Evolutionary conservation across 2,113 vertebrate genomes (phyloP).

Genomic region (Genyomyrus donnyi): DNA sequence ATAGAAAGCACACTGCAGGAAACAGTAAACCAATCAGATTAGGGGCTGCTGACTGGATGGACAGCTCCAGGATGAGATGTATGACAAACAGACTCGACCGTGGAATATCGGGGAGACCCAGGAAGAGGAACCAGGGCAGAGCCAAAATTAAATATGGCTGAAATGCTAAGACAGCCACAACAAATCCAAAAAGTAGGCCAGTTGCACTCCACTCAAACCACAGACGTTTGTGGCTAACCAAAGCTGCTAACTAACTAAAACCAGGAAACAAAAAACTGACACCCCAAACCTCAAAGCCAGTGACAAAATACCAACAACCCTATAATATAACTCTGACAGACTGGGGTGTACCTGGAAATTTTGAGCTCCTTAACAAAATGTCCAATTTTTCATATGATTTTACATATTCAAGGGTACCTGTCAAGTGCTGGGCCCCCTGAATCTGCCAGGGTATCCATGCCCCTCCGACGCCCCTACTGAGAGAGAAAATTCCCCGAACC

Average conservation of each 20-base stretch:
- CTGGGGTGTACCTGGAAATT: not conserved
- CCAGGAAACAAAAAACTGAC: not conserved
- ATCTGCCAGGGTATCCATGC: not conserved
- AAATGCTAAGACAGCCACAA: not conserved
- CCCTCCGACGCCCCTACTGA: not conserved
- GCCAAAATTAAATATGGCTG: not conserved
- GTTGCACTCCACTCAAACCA: not conserved
- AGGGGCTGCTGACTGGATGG: not conserved
- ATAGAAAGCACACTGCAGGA: not conserved
- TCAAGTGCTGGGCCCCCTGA: not conserved
- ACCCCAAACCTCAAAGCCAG: not conserved
- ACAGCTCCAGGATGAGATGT: not conserved
- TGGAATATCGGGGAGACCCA: not conserved
- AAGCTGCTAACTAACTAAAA: not conserved
- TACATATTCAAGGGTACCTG: not conserved
- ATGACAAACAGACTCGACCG: not conserved
- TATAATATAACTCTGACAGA: not conserved
- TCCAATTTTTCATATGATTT: not conserved
- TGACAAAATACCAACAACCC: not conserved
- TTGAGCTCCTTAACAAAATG: not conserved
- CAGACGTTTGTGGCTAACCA: not conserved
- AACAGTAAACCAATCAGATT: not conserved
- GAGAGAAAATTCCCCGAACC: not conserved
- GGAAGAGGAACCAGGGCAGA: not conserved
- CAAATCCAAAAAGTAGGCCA: not conserved